These are phyloP conservation scores for Zoanthus gigantus DNA, from an alignment of 92 coral and sea anemone genomes.

Conservation along the genomic window DNA sequence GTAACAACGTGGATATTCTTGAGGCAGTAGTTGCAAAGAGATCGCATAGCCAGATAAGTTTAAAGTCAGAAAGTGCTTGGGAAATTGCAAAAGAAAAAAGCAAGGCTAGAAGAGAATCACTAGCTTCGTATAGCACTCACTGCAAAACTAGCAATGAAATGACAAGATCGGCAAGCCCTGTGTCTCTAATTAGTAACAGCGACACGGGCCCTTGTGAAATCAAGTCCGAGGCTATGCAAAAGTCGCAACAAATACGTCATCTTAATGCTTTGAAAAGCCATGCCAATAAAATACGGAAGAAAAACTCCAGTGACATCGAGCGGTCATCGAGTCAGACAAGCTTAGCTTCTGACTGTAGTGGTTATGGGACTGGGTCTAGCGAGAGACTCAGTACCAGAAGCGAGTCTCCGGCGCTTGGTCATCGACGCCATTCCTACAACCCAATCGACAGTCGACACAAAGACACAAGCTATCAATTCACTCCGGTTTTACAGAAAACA, in stretches of 20 bases:
- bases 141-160: constrained; percentile 3
- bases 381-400: constrained; percentile 34
- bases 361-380: constrained; percentile 33
- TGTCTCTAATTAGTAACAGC: constrained; percentile 41
- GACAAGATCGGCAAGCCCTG: constrained; percentile 13
- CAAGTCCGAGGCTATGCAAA: constrained; percentile 7
- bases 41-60: constrained; percentile 56
- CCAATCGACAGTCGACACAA: constrained; percentile 24
- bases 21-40: constrained; percentile 34
- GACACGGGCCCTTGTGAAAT: neutral
- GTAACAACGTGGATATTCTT: neutral
- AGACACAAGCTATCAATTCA: neutral
- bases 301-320: constrained; percentile 6
- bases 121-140: neutral
- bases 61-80: constrained; percentile 47
- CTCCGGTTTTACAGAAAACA: constrained; percentile 5
- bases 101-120: constrained; percentile 1
- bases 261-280: neutral
- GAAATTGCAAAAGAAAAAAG: constrained; percentile 6
- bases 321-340: constrained; percentile 46
- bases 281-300: neutral
- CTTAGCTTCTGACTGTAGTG: constrained; percentile 64
- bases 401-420: constrained; percentile 22
- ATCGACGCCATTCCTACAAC: constrained; percentile 16
- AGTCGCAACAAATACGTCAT: neutral